Base-by-base conservation (phyloP, 2,113 vertebrate species). In the Rhagologus leucostigma region DNA sequence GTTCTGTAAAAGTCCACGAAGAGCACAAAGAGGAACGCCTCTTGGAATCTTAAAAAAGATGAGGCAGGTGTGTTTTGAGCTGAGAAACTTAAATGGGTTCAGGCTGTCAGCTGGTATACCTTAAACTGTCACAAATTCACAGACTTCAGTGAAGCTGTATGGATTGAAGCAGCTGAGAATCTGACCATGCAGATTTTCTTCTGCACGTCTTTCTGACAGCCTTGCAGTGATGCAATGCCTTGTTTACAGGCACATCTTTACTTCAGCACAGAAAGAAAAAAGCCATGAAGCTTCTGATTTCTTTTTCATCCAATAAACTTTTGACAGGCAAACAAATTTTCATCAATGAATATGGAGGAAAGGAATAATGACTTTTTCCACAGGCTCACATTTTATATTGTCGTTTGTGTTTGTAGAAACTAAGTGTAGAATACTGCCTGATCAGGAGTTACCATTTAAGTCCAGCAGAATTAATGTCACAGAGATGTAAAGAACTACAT, bases 161-260 rank as follows among this genome's bases (percentile, higher is more conserved):
- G 83, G 37, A 75, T 68, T 75, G 81, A 88, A 94, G 89, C 87
- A 97, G 88, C 79, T 96, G 96, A 92, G 96, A 95, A 93, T 94
- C 52, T 15, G 13, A 85, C 30, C 59, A 5, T 87, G 75, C 56
- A 88, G 67, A 37, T 88, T 93, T 90, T 63, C 47, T 86, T 87
- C 82, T 88, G 50, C 18, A 14, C 47, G 11, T 39, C 70, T 79
- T 93, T 62, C 68, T 70, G 63, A 80, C 55, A 88, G 82, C 39
- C 42, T 88, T 62, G 50, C 62, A 53, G 41, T 64, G 69, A 81
- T 71, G 64, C 83, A 93, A 8, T 11, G 8, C 49, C 77, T 33
- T 95, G 79, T 89, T 88, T 89, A 95, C n/a, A 67, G 59, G 37
- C 16, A 23, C 22, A 29, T 57, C 71, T 92, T 76, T 56, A 16